These are phyloP conservation scores for Rhabdomys dilectus DNA, from an alignment of 2,113 vertebrate species.

Conservation along the genomic window DNA sequence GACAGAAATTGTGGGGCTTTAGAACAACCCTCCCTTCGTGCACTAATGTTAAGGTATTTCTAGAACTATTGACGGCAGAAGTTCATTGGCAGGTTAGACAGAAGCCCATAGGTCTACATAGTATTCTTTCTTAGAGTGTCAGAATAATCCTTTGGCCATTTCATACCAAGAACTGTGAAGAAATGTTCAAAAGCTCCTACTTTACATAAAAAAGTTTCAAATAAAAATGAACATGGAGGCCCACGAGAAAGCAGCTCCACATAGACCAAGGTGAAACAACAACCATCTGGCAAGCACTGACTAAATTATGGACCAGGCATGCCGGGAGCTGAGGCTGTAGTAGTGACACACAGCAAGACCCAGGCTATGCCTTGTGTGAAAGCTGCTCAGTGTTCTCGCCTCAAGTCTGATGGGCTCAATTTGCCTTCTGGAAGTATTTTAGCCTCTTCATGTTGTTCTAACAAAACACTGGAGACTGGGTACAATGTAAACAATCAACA, in stretches of 20 bases:
- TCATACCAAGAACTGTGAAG: slow-evolving; percentile 22
- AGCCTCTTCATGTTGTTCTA: background rate
- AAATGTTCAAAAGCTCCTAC: background rate
- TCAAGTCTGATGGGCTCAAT: background rate
- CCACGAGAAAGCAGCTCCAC: background rate
- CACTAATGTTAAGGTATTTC: slow-evolving; percentile 15
- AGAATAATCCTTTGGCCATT: slow-evolving; percentile 1
- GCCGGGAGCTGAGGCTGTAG: background rate
- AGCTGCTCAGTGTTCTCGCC: background rate
- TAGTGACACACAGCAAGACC: background rate
- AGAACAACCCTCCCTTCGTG: background rate
- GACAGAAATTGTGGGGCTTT: slow-evolving; percentile 21
- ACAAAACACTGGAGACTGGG: background rate
- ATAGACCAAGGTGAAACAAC: background rate
- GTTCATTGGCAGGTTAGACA: background rate
- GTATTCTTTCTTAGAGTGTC: background rate
- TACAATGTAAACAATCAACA: background rate
- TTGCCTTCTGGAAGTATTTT: background rate
- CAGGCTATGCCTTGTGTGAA: background rate
- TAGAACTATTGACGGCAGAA: background rate
- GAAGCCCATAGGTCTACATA: background rate
- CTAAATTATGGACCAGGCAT: background rate
- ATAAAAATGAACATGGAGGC: slow-evolving; percentile 37
- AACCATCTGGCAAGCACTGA: background rate
- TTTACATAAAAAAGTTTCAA: background rate